Evolutionary conservation across 2,113 vertebrate species (phyloP), one percentile per base, ranked within the genome.

Genomic region (Natator depressus): DNA sequence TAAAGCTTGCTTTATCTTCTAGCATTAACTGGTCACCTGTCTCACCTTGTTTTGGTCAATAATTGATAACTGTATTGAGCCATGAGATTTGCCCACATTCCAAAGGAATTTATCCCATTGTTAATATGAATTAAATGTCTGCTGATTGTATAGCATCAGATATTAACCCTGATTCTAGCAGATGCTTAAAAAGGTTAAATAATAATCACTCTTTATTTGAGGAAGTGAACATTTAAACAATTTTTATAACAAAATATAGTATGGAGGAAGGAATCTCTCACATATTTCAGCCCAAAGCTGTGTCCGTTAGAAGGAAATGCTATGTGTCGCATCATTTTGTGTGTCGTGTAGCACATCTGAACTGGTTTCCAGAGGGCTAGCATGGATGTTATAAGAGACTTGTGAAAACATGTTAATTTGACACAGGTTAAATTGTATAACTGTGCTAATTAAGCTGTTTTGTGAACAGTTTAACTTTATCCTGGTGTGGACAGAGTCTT

Each of bases 1-100:
- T 79, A 65, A 25, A 83, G 19, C 11, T 62, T 78, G 2, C 0
- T 76, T 87, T 38, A 88, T 90, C 27, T 31, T 57, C 10, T 10
- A 19, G n/a, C 88, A 88, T 88, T 92, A 96, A 87, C n/a, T 94
- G 91, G 82, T 90, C 31, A 76, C 83, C 42, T 51, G 47, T 87
- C 93, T 81, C 76, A 82, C 51, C 81, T 96, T 42, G 38, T 97
- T 91, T 76, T 46, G 54, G 19, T n/a, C 72, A 12, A 1, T 49
- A 31, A 47, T 47, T 29, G 57, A 59, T 27, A 59, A 29, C 57
- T 29, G 12, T 27, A 29, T 29, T 22, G 51, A 25, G 4, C 20
- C 12, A 6, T 46, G 38, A 46, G 22, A 76, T 76, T 76, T 46
- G 10, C 42, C 42, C 12, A 27, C 42, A 27, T 76, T 25, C 24